phyloP scores from a whole-genome alignment of 2,888 invertebrate genomes.

The Pterostichus niger region DNA sequence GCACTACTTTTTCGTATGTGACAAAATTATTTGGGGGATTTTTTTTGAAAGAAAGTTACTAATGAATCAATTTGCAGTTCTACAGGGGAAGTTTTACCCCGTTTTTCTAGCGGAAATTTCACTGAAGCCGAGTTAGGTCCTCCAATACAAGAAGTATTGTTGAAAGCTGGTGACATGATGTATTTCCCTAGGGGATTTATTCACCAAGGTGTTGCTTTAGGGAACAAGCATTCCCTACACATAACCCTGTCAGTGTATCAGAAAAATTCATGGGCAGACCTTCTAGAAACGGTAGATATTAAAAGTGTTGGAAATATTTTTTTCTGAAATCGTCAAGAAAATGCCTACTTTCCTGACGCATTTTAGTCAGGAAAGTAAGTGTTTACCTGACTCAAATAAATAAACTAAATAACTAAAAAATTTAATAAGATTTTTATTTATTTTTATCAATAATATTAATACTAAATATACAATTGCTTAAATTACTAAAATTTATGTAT shows the following conservation, averaged over 20 bases:
- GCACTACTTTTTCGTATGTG: too few relatives aligned
- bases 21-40: too few relatives aligned
- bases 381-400: too few relatives aligned
- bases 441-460: too few relatives aligned
- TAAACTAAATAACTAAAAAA: too few relatives aligned
- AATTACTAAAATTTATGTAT: too few relatives aligned
- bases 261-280: constrained; percentile 93
- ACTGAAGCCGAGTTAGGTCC: constrained; percentile 86
- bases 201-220: constrained; percentile 90
- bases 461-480: too few relatives aligned
- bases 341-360: too few relatives aligned
- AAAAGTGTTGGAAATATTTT: not conserved
- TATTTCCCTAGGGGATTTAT: constrained; percentile 96
- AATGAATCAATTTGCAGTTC: constrained; percentile 72
- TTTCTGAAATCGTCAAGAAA: too few relatives aligned
- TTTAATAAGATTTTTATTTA: too few relatives aligned
- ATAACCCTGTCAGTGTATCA: constrained; percentile 96
- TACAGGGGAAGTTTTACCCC: constrained; percentile 85
- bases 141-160: constrained; percentile 88
- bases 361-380: too few relatives aligned
- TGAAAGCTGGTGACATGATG: constrained; percentile 93
- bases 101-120: constrained; percentile 91
- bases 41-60: too few relatives aligned
- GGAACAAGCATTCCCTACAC: constrained; percentile 93
- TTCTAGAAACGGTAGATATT: constrained; percentile 84